These are phyloP conservation scores for Cygnus atratus DNA, from an alignment of 2,113 vertebrate genomes.

Conservation along the genomic window DNA sequence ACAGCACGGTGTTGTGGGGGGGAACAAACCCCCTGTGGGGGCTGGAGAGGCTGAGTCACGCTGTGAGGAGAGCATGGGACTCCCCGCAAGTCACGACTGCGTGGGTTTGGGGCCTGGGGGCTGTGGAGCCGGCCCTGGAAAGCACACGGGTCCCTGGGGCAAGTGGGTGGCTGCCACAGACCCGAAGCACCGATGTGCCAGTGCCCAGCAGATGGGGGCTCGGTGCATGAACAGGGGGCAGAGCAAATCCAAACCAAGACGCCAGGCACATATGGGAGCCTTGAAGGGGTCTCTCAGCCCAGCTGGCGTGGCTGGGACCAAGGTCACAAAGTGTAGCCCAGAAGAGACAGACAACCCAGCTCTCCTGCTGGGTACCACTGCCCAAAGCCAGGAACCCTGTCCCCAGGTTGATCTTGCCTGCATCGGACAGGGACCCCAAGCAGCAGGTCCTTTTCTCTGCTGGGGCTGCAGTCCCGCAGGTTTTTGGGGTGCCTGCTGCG, in stretches of 20 bases:
- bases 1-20: not conserved
- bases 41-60: constrained; percentile 58
- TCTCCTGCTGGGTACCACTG: not conserved
- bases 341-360: not conserved
- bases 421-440: not conserved
- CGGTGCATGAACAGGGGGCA: not conserved
- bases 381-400: not conserved
- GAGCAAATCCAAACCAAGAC: not conserved
- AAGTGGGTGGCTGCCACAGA: not conserved
- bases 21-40: constrained; percentile 53
- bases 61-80: not conserved
- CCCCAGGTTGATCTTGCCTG: accelerated
- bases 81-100: constrained; percentile 44
- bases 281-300: not conserved
- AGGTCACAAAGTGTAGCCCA: not conserved
- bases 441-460: not conserved
- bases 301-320: not conserved
- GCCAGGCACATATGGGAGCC: not conserved
- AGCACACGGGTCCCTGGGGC: not conserved
- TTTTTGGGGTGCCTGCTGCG: not conserved
- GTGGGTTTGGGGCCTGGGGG: not conserved
- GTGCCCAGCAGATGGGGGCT: not conserved
- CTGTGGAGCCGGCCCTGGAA: not conserved
- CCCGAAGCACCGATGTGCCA: not conserved
- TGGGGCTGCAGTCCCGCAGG: not conserved